Conservation (phyloP, 2,113 vertebrate species). For the Albula glossodonta region DNA sequence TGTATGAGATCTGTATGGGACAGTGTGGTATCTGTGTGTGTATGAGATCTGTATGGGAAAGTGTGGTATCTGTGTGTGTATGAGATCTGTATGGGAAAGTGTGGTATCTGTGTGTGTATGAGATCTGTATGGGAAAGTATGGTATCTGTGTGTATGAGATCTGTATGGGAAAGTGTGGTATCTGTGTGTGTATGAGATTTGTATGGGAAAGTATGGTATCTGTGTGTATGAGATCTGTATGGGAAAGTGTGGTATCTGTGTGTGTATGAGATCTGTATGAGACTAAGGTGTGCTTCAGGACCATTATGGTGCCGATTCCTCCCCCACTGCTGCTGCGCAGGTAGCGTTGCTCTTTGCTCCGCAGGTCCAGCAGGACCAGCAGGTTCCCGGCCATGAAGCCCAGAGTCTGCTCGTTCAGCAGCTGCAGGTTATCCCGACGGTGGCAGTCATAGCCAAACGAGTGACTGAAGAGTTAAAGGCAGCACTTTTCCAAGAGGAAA, state of each 20-base stretch:
- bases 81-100: too few relatives aligned
- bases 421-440: slow-evolving; percentile 79
- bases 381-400: slow-evolving; percentile 86
- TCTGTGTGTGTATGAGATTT: too few relatives aligned
- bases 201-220: too few relatives aligned
- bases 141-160: slow-evolving; percentile 25
- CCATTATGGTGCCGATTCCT: slow-evolving; percentile 84
- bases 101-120: too few relatives aligned
- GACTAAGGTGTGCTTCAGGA: slow-evolving; percentile 46
- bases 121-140: too few relatives aligned
- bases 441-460: slow-evolving; percentile 91
- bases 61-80: too few relatives aligned
- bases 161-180: too few relatives aligned
- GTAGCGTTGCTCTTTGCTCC: slow-evolving; percentile 74
- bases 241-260: background rate
- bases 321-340: slow-evolving; percentile 78
- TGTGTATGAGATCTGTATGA: background rate
- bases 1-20: too few relatives aligned
- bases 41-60: too few relatives aligned
- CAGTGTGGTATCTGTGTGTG: too few relatives aligned
- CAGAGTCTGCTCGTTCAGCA: slow-evolving; percentile 75
- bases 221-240: background rate
- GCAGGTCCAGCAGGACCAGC: slow-evolving; percentile 76
- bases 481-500: too few relatives aligned
- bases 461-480: slow-evolving; percentile 68